Conservation (phyloP, 1,140 invertebrate genomes). For the Ganaspis sp. region DNA sequence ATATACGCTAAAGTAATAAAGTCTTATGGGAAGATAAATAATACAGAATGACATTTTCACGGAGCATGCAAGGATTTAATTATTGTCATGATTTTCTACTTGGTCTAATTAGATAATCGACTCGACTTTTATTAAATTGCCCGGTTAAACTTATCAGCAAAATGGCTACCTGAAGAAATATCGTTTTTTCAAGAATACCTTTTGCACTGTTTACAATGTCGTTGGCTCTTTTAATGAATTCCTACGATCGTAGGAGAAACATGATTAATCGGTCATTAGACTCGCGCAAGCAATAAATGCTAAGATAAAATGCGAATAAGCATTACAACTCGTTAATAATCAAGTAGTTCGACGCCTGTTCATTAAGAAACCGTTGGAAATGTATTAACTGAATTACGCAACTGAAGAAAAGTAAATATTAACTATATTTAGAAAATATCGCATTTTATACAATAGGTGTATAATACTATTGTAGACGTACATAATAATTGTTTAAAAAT, state of each 20-base stretch:
- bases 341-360: background rate
- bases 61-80: background rate
- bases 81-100: background rate
- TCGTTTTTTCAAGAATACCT: background rate
- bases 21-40: background rate
- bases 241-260: background rate
- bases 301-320: background rate
- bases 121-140: background rate
- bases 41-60: background rate
- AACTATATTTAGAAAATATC: too few species aligned
- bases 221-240: background rate
- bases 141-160: background rate
- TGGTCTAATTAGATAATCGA: background rate
- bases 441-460: too few species aligned
- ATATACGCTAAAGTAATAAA: too few species aligned
- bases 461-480: too few species aligned
- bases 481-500: too few species aligned
- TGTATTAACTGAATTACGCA: background rate
- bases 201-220: background rate
- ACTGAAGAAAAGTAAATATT: background rate
- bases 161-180: background rate
- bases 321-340: background rate
- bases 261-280: background rate
- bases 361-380: background rate
- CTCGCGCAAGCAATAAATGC: background rate